Conservation (phyloP, 2,888 invertebrate species). For the Hemithea aestivaria region DNA sequence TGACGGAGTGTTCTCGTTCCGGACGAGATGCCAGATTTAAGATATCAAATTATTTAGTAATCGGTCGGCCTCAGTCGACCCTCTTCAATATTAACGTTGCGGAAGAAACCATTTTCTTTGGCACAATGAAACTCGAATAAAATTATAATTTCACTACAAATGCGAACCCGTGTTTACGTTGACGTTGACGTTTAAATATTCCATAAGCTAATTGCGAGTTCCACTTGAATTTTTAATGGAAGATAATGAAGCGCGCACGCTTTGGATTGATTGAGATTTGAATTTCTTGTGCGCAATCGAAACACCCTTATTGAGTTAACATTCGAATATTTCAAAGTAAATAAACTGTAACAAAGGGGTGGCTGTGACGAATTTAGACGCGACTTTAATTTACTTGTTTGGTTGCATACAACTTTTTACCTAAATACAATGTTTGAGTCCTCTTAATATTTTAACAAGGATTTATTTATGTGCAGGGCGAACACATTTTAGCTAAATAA, state of each 20-base stretch:
- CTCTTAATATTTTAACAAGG: too few relatives aligned
- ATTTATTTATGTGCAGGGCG: too few relatives aligned
- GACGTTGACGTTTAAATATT: conserved; percentile 70
- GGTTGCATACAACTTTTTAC: conserved; percentile 46
- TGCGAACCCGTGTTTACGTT: conserved; percentile 62
- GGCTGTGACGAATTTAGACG: conserved; percentile 30
- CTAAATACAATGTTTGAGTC: conserved; percentile 39
- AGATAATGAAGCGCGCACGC: conserved; percentile 59
- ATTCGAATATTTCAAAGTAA: conserved; percentile 64
- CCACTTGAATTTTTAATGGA: conserved; percentile 72
- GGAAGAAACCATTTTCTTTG: conserved; percentile 57
- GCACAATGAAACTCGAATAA: conserved; percentile 56
- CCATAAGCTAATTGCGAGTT: conserved; percentile 69
- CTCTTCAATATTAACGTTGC: conserved; percentile 68
- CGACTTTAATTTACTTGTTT: conserved; percentile 33
- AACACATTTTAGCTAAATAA: too few relatives aligned
- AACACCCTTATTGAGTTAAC: conserved; percentile 64
- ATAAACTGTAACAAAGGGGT: conserved; percentile 55
- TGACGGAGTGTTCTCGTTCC: conserved; percentile 50
- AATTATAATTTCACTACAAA: conserved; percentile 68
- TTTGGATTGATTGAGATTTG: conserved; percentile 71
- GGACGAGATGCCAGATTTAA: conserved; percentile 61
- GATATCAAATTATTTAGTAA: conserved; percentile 73
- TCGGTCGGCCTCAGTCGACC: conserved; percentile 52
- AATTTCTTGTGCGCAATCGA: conserved; percentile 68